These are phyloP conservation scores for Melanostigma gelatinosum DNA, from an alignment of 2,113 vertebrate species.

Conservation along the genomic window DNA sequence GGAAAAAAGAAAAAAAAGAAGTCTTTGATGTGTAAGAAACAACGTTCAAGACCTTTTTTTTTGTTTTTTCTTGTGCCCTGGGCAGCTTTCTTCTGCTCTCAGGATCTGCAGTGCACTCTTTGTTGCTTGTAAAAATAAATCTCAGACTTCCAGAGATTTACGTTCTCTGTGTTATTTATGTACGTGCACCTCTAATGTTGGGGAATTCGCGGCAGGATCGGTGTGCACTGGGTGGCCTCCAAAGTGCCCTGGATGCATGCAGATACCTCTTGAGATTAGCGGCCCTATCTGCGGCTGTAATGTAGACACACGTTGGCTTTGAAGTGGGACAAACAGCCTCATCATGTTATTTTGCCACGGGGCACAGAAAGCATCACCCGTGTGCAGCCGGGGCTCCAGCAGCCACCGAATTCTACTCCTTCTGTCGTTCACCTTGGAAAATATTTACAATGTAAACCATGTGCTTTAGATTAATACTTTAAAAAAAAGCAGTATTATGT, in stretches of 20 bases:
- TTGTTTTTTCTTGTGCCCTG: not conserved
- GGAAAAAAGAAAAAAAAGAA: not conserved
- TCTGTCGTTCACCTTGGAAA: constrained; percentile 13
- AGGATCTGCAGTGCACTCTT: not conserved
- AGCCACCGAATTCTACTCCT: not conserved
- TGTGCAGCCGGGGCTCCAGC: constrained; percentile 2
- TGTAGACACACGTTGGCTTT: constrained; percentile 43
- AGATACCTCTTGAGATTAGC: constrained; percentile 41
- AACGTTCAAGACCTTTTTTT: constrained; percentile 1
- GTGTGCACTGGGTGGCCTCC: constrained; percentile 37
- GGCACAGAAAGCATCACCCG: constrained; percentile 17
- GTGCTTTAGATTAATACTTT: constrained; percentile 18
- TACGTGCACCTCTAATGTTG: constrained; percentile 2
- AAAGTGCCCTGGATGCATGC: constrained; percentile 29
- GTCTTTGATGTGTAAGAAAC: constrained; percentile 32
- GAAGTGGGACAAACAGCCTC: constrained; percentile 48
- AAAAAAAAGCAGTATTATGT: not conserved
- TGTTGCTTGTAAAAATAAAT: constrained; percentile 40
- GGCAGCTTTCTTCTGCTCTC: constrained; percentile 19
- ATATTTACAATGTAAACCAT: constrained; percentile 24
- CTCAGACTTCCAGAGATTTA: constrained; percentile 28
- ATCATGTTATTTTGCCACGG: constrained; percentile 23
- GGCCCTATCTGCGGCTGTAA: constrained; percentile 37
- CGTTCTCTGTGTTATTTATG: constrained; percentile 24
- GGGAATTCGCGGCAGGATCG: constrained; percentile 2